phyloP scores from a whole-genome alignment of 2,888 invertebrate genomes.

The Andrena dorsata region DNA sequence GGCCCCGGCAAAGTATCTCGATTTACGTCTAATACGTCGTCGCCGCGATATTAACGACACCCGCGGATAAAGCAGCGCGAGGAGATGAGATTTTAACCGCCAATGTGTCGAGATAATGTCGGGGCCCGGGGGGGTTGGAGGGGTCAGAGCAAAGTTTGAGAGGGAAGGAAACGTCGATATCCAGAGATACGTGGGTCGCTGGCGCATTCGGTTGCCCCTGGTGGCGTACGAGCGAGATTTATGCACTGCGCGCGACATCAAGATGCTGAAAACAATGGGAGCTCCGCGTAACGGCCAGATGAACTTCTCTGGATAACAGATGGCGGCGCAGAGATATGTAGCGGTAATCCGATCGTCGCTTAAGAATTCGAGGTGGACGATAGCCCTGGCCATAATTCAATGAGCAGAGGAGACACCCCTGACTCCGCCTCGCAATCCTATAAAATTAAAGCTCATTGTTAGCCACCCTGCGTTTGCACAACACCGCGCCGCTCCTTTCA shows the following conservation, averaged over 20 bases:
- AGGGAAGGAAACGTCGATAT: slow-evolving; percentile 43
- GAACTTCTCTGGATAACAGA: slow-evolving; percentile 44
- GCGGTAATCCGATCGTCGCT: slow-evolving; percentile 13
- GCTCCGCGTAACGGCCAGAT: slow-evolving; percentile 46
- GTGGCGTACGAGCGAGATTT: slow-evolving; percentile 38
- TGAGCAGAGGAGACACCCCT: no score
- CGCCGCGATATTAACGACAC: slow-evolving; percentile 29
- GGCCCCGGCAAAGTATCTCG: neutral
- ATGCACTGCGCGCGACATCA: slow-evolving; percentile 40
- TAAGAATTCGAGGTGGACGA: slow-evolving; percentile 6
- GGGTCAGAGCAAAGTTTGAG: neutral
- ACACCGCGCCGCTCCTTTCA: no score
- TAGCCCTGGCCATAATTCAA: neutral
- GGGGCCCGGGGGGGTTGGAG: neutral
- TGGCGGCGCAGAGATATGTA: neutral
- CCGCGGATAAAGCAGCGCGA: slow-evolving; percentile 26
- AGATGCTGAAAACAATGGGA: slow-evolving; percentile 58
- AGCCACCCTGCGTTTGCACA: no score
- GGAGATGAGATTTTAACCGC: slow-evolving; percentile 39
- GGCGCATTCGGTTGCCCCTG: slow-evolving; percentile 24
- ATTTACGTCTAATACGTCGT: slow-evolving; percentile 24
- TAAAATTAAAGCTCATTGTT: no score
- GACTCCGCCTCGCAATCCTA: no score
- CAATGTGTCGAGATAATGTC: slow-evolving; percentile 26
- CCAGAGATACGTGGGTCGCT: slow-evolving; percentile 32